phyloP scores from a whole-genome alignment of 2,797 vertebrate species.

The Sebastes oblongus region DNA sequence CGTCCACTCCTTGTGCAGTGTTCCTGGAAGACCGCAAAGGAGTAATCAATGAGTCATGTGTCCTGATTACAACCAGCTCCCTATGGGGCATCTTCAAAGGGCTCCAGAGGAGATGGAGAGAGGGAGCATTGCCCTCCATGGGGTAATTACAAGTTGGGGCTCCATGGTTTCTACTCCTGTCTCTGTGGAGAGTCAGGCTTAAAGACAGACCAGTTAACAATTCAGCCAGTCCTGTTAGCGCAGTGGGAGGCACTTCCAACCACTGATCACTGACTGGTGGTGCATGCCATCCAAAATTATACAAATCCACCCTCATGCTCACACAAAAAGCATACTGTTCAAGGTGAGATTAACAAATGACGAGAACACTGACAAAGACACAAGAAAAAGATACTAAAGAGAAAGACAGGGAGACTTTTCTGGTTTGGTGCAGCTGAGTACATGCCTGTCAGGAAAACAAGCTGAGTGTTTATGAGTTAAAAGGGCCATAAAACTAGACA shows the following conservation, averaged over 20 bases:
- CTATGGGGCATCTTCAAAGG: slow-evolving; percentile 77
- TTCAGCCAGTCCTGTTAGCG: slow-evolving; percentile 67
- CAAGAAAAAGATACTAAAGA: slow-evolving; percentile 6
- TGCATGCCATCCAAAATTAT: slow-evolving; percentile 44
- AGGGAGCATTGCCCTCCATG: slow-evolving; percentile 69
- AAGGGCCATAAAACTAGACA: slow-evolving; percentile 74
- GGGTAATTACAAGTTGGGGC: slow-evolving; percentile 78
- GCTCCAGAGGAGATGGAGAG: slow-evolving; percentile 63
- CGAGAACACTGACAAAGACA: slow-evolving; percentile 3
- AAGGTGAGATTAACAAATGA: slow-evolving; percentile 30
- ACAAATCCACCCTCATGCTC: slow-evolving; percentile 46
- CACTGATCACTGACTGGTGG: slow-evolving; percentile 63
- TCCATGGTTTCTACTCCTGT: slow-evolving; percentile 63
- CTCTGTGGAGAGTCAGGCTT: slow-evolving; percentile 66
- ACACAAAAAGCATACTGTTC: slow-evolving; percentile 24
- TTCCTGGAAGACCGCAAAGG: slow-evolving; percentile 72
- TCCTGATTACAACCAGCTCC: slow-evolving; percentile 75
- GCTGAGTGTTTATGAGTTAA: slow-evolving; percentile 65
- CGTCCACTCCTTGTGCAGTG: slow-evolving; percentile 58
- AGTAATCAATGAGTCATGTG: slow-evolving; percentile 80
- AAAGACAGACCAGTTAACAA: slow-evolving; percentile 79
- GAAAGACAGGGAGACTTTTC: slow-evolving; percentile 17
- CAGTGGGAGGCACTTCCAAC: slow-evolving; percentile 59
- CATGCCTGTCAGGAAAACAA: slow-evolving; percentile 68
- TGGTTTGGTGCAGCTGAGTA: slow-evolving; percentile 62